These are phyloP conservation scores for fruit fly (Drosophila melanogaster) DNA, from an alignment of 1,140 invertebrate species.

Conservation along the genomic window Release_6_plus_ISO1_MT NT_033779.5:11337001-11337500, in stretches of 20 bases:
- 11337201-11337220: constrained; percentile 34
- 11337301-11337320: constrained; percentile 51
- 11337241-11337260: constrained; percentile 70
- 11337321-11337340: background rate
- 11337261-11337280: constrained; percentile 17
- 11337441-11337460: constrained; percentile 46
- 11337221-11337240: constrained; percentile 71
- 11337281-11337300: constrained; percentile 75
- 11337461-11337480: constrained; percentile 47
- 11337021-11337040: constrained; percentile 46
- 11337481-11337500: constrained; percentile 77
- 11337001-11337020: constrained; percentile 41
- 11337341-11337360: constrained; percentile 47
- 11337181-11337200: constrained; percentile 58
- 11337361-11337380: constrained; percentile 77
- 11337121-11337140: background rate
- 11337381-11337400: constrained; percentile 78
- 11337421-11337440: constrained; percentile 44
- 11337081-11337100: constrained; percentile 72
- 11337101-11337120: constrained; percentile 38
- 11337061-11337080: constrained; percentile 51
- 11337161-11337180: constrained; percentile 73
- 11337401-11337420: constrained; percentile 31
- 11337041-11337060: constrained; percentile 74
- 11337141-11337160: background rate